These are phyloP conservation scores for Acanthacorydalis orientalis DNA, from an alignment of 2,888 invertebrate species.

Conservation along the genomic window DNA sequence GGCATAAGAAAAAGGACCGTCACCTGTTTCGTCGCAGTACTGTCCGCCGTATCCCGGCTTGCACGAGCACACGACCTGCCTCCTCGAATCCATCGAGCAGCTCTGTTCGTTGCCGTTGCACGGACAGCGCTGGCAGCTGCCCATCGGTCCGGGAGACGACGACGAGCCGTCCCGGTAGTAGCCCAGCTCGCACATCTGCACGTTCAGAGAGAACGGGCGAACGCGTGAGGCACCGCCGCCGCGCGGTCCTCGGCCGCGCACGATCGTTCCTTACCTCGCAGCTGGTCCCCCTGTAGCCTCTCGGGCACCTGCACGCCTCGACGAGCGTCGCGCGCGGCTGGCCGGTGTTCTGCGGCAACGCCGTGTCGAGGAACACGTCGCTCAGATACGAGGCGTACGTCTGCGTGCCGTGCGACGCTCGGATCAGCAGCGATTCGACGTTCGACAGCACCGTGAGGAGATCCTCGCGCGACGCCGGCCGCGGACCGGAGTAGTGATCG, in stretches of 20 bases:
- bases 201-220: slow-evolving; percentile 9
- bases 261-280: slow-evolving; percentile 53
- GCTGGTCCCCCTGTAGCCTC: slow-evolving; percentile 61
- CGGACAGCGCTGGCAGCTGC: slow-evolving; percentile 52
- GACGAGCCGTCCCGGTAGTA: slow-evolving; percentile 50
- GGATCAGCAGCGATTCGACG: slow-evolving; percentile 64
- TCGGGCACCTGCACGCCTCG: slow-evolving; percentile 74
- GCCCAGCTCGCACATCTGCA: slow-evolving; percentile 41
- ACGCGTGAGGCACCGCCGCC: neutral
- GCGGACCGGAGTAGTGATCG: slow-evolving; percentile 32
- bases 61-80: slow-evolving; percentile 53
- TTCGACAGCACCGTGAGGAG: slow-evolving; percentile 73
- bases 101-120: slow-evolving; percentile 59
- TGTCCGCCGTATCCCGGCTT: slow-evolving; percentile 48
- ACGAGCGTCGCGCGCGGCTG: slow-evolving; percentile 53
- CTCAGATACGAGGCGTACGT: slow-evolving; percentile 51
- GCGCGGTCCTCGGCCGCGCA: no score
- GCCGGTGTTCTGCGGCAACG: slow-evolving; percentile 42
- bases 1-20: slow-evolving; percentile 12
- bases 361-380: slow-evolving; percentile 76
- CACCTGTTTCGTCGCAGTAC: slow-evolving; percentile 43
- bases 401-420: slow-evolving; percentile 56
- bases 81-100: slow-evolving; percentile 37
- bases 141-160: slow-evolving; percentile 28
- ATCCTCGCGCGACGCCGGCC: slow-evolving; percentile 55